Evolutionary conservation across 1,140 invertebrate species (phyloP).

Genomic region (Drosophila mayri): DNA sequence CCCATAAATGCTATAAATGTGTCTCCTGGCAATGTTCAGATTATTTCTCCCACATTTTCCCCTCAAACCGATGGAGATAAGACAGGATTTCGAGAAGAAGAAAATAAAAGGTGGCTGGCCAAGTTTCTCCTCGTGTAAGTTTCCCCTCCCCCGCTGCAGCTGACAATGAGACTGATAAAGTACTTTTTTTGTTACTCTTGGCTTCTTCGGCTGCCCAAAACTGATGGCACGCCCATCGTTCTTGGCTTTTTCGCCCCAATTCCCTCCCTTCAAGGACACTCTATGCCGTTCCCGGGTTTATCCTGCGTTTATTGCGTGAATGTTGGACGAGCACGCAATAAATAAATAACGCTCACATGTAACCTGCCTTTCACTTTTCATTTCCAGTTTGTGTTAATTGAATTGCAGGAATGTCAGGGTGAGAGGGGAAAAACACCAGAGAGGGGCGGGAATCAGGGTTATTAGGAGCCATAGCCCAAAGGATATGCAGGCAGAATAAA

Average conservation of each 20-base stretch:
- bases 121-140: neutral
- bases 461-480: neutral
- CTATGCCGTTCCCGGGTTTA: neutral
- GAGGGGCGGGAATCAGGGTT: too few relatives aligned
- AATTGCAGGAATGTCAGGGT: constrained; percentile 38
- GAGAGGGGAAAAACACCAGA: neutral
- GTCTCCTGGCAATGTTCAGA: neutral
- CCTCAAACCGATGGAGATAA: constrained; percentile 14
- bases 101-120: neutral
- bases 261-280: neutral
- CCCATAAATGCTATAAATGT: neutral
- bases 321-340: constrained; percentile 75
- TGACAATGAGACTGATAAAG: constrained; percentile 45
- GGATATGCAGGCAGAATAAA: neutral
- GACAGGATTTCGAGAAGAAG: constrained; percentile 1
- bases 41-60: neutral
- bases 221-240: constrained; percentile 45
- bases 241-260: constrained; percentile 1
- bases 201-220: constrained; percentile 23
- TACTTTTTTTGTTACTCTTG: constrained; percentile 21
- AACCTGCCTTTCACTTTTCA: constrained; percentile 40
- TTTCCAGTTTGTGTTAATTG: constrained; percentile 57
- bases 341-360: constrained; percentile 81
- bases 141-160: neutral
- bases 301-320: constrained; percentile 47